Percentiles rank a stretch among this genome's conserved stretches.
phyloP scores from a whole-genome alignment of 2,797 vertebrate genomes.

The Chaetophractus vellerosus region DNA sequence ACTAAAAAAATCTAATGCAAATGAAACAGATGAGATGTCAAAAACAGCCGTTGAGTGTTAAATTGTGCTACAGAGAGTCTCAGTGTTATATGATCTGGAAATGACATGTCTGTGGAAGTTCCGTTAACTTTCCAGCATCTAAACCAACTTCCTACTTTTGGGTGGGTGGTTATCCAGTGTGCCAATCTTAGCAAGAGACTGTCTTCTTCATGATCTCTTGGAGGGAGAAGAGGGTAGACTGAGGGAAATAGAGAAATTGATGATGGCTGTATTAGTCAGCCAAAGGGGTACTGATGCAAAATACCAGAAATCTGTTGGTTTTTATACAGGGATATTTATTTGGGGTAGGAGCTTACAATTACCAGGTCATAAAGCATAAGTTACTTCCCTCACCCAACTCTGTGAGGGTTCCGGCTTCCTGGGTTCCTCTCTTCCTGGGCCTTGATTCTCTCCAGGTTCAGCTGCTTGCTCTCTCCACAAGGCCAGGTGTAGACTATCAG shows the following conservation, averaged over 20 bases:
- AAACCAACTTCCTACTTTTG: not conserved
- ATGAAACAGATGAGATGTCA: not conserved
- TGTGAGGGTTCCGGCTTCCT: no score
- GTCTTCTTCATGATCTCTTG: not conserved
- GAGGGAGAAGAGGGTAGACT: not conserved
- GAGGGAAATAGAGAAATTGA: not conserved
- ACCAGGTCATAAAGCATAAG: no score
- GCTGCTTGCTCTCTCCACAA: no score
- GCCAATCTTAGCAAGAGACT: not conserved
- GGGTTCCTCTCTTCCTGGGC: no score
- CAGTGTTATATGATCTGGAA: not conserved
- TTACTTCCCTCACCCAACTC: no score
- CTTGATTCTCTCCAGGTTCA: no score
- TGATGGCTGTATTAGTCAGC: not conserved
- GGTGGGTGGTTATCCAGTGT: not conserved
- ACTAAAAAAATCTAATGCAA: not conserved
- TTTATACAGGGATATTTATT: no score
- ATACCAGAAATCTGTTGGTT: no score
- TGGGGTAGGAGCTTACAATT: no score
- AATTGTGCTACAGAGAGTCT: not conserved
- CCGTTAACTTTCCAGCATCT: not conserved
- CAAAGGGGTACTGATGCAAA: no score
- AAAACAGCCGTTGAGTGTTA: not conserved
- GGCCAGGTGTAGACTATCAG: no score
- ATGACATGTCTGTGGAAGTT: not conserved